Conservation (phyloP, 2,797 vertebrate genomes). For the Anas capensis region DNA sequence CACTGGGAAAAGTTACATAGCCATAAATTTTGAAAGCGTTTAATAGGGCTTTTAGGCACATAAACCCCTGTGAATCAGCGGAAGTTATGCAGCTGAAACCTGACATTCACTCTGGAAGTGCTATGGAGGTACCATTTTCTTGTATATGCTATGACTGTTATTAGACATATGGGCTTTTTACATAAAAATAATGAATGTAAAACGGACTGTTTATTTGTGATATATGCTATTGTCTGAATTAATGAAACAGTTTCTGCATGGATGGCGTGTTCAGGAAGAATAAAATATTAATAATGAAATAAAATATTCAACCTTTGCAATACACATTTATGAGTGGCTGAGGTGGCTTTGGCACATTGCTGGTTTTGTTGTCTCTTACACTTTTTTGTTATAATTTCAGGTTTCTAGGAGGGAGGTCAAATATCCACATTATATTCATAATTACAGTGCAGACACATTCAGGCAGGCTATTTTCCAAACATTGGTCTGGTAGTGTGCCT, state of each 20-base stretch:
- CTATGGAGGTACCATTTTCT: not conserved
- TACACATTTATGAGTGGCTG: not conserved
- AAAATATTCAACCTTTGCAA: not conserved
- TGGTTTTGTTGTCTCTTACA: not conserved
- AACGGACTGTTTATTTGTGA: not conserved
- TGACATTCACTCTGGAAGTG: not conserved
- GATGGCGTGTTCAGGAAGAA: not conserved
- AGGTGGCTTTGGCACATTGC: not conserved
- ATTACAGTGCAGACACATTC: not conserved
- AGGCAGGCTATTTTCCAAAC: not conserved
- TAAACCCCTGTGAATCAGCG: not conserved
- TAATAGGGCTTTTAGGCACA: constrained; percentile 4
- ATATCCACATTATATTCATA: not conserved
- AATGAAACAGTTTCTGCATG: not conserved
- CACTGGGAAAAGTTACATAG: not conserved
- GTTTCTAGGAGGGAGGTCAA: not conserved
- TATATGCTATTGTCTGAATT: not conserved
- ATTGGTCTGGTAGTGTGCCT: not conserved
- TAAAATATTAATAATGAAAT: not conserved
- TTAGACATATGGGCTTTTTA: not conserved
- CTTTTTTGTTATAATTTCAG: not conserved
- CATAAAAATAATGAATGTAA: constrained; percentile 9
- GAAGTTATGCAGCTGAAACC: not conserved
- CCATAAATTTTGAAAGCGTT: constrained; percentile 20
- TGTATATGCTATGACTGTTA: not conserved